Evolutionary conservation across 2,888 invertebrate genomes (phyloP).

Genomic region (Therioaphis trifolii): DNA sequence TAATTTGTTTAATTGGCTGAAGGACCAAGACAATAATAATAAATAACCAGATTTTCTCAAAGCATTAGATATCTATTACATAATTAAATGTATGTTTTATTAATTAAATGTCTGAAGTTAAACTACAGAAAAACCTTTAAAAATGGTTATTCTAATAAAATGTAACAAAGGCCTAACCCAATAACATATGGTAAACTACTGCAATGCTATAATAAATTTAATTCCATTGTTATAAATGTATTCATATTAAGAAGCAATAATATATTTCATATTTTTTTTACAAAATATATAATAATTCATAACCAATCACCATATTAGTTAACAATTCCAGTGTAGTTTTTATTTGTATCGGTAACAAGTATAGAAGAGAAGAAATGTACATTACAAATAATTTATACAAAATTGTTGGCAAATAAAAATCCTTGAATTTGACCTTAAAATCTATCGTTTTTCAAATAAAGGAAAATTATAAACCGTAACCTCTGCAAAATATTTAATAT

Average conservation of each 20-base stretch:
- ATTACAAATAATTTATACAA: neutral
- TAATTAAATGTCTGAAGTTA: neutral
- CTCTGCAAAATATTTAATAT: neutral
- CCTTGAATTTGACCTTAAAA: slow-evolving; percentile 29
- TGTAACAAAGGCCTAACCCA: neutral
- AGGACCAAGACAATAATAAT: neutral
- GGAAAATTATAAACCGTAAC: neutral
- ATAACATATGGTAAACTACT: neutral
- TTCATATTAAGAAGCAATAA: neutral
- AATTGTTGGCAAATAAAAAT: neutral
- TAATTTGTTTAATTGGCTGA: slow-evolving; percentile 42
- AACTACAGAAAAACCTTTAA: neutral
- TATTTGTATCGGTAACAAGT: too few relatives aligned
- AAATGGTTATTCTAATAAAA: neutral
- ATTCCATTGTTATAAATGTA: neutral
- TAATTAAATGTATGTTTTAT: neutral
- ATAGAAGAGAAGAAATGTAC: neutral
- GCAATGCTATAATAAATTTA: neutral
- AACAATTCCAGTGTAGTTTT: too few relatives aligned
- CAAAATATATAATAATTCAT: neutral
- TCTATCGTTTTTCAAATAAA: neutral
- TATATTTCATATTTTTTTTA: neutral
- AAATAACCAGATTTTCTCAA: slow-evolving; percentile 25
- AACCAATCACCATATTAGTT: too few relatives aligned
- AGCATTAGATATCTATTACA: neutral